Base-by-base conservation (phyloP, 2,113 vertebrate species). In the Oophaga pumilio region DNA sequence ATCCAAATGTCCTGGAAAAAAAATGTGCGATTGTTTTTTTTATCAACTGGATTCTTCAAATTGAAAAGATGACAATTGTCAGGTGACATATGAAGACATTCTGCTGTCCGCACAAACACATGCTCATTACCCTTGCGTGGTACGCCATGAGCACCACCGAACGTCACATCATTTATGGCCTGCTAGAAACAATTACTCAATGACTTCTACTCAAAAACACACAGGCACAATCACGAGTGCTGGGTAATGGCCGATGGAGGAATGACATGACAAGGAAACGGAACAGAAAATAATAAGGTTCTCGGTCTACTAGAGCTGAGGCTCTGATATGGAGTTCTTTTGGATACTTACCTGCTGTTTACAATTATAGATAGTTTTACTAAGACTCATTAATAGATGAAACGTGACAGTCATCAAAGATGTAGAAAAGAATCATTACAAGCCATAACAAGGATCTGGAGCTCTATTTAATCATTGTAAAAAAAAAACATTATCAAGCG, bases 1-100 rank as follows among this genome's bases (percentile, higher is more conserved):
- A 88, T 88, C 87, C 87, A 88, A 88, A 88, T 88, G 87, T 88
- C 87, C 87, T 88, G 87, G 81, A 88, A 88, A 77, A 88, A 88
- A 88, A 88, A 88, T 77, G 81, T 84, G 80, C 52, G 60, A 66
- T 84, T 88, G 82, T 43, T 56, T 59, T 49, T 43, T 88, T 88
- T 82, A 83, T 88, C 69, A 88, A 82, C 59, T 73, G 52, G 73
- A 77, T 88, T 64, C 24, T 56, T 76, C 26, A 26, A 28, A 43
- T 43, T 8, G 9, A 59, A 53, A 22, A 73, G 64, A 43, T 26
- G 33, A 66, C 28, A 50, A 17, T 50, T 74, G 68, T 88, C 87
- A 88, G 68, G 76, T 66, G 85, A 86, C 24, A 69, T 17, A 86
- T 88, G 81, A 84, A 64, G 66, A 57, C 66, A 82, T 56, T 52